Percentiles rank a stretch among this genome's conserved stretches.
phyloP scores from a whole-genome alignment of 2,797 vertebrate genomes.

The Martes flavigula region DNA sequence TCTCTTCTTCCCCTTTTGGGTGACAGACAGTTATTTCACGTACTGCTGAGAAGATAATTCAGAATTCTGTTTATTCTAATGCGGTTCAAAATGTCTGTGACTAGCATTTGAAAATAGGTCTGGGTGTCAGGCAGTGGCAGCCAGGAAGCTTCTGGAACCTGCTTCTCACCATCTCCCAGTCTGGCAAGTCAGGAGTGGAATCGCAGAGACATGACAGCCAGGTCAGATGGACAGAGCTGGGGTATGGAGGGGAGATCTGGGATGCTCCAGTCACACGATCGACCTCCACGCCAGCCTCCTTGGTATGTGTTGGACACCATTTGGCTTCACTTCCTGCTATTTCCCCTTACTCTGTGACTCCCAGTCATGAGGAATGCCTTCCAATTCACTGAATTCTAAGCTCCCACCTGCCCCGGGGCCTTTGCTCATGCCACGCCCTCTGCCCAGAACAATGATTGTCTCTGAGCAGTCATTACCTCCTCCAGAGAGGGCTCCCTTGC shows the following conservation, averaged over 20 bases:
- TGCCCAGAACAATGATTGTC: neutral
- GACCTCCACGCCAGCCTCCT: rapidly evolving
- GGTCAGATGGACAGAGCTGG: rapidly evolving
- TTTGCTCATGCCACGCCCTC: neutral
- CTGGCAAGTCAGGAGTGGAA: neutral
- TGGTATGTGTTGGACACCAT: rapidly evolving
- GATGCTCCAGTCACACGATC: rapidly evolving
- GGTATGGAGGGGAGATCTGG: rapidly evolving
- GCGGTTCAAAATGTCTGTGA: constrained; percentile 57
- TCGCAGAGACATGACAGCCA: too few relatives aligned
- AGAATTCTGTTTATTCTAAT: constrained; percentile 77
- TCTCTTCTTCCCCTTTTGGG: constrained; percentile 18
- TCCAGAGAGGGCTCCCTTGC: neutral
- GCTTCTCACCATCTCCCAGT: neutral
- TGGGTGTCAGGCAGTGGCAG: neutral
- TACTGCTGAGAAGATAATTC: constrained; percentile 69
- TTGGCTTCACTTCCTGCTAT: rapidly evolving
- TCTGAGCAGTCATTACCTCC: neutral
- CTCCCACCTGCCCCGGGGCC: neutral
- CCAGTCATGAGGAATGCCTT: neutral
- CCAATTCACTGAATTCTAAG: too few relatives aligned
- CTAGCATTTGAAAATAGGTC: constrained; percentile 45
- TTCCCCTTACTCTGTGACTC: neutral
- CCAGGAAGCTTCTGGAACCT: neutral
- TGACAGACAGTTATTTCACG: constrained; percentile 61